phyloP scores from a whole-genome alignment of 2,113 vertebrate species.

The Corythaixoides concolor region DNA sequence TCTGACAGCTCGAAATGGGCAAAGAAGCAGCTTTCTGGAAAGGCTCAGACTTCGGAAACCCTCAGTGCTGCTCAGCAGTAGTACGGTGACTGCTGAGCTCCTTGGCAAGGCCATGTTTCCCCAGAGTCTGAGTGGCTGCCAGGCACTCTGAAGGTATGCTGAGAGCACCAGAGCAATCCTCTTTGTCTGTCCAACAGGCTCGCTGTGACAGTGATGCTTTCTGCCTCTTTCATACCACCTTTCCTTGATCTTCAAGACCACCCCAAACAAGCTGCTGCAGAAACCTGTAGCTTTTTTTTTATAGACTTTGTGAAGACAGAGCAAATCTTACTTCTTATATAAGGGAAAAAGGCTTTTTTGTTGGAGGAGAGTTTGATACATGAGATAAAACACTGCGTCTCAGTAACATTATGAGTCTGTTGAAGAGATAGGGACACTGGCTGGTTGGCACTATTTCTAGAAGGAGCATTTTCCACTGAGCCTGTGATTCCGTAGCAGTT shows the following conservation, averaged over 20 bases:
- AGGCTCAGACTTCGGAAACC: background rate
- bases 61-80: background rate
- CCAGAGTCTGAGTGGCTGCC: background rate
- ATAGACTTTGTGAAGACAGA: background rate
- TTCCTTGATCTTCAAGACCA: background rate
- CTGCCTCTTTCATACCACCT: background rate
- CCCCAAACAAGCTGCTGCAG: background rate
- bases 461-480: constrained; percentile 31
- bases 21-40: background rate
- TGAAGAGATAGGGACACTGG: background rate
- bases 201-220: rapidly evolving
- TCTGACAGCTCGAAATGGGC: background rate
- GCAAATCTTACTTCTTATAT: background rate
- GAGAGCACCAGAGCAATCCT: background rate
- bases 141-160: background rate
- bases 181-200: background rate
- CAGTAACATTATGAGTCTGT: background rate
- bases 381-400: background rate
- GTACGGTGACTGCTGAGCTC: background rate
- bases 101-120: background rate
- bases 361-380: background rate
- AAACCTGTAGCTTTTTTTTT: background rate
- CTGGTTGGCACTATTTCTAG: background rate
- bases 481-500: background rate
- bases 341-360: background rate